A percentile compares a stretch with the other conserved stretches of the same genome.
Evolutionary conservation across 1,140 invertebrate species (phyloP).

Genomic region (Drosophila kepulauana): DNA sequence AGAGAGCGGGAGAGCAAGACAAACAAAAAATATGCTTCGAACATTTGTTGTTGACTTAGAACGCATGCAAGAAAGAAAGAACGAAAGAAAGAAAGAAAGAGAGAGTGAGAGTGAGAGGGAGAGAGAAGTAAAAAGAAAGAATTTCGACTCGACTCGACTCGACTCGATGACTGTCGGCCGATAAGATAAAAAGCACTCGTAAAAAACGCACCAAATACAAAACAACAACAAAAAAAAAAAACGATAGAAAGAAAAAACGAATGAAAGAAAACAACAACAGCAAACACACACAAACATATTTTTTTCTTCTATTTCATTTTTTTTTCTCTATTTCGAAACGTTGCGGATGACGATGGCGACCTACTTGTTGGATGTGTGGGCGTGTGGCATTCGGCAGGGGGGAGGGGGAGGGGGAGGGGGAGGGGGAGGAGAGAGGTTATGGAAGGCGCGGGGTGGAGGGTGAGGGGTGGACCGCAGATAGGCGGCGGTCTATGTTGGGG

Average conservation of each 20-base stretch:
- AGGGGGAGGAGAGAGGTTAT: background rate
- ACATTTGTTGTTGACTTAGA: slow-evolving; percentile 44
- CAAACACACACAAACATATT: slow-evolving; percentile 4
- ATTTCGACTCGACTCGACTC: slow-evolving; percentile 49
- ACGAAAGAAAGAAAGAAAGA: slow-evolving; percentile 11
- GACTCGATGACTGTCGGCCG: slow-evolving; percentile 65
- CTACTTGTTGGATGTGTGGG: slow-evolving; percentile 77
- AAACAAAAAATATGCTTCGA: slow-evolving; percentile 32
- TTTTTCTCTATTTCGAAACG: slow-evolving; percentile 71
- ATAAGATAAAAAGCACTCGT: slow-evolving; percentile 67
- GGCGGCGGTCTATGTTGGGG: slow-evolving; percentile 21
- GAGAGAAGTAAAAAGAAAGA: background rate
- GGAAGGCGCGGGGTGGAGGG: background rate
- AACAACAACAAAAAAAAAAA: slow-evolving; percentile 24
- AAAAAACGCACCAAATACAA: slow-evolving; percentile 29
- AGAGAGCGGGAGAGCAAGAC: background rate
- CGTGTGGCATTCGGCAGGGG: slow-evolving; percentile 23
- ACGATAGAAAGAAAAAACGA: slow-evolving; percentile 21
- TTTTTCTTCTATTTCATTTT: slow-evolving; percentile 27
- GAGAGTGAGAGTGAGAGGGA: background rate
- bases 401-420: background rate
- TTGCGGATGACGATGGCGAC: slow-evolving; percentile 62
- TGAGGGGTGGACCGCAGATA: no score
- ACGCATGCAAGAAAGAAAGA: background rate
- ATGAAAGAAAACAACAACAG: slow-evolving; percentile 7